Evolutionary conservation across 1,140 invertebrate genomes (phyloP).

Genomic region (Orchestia grillus): DNA sequence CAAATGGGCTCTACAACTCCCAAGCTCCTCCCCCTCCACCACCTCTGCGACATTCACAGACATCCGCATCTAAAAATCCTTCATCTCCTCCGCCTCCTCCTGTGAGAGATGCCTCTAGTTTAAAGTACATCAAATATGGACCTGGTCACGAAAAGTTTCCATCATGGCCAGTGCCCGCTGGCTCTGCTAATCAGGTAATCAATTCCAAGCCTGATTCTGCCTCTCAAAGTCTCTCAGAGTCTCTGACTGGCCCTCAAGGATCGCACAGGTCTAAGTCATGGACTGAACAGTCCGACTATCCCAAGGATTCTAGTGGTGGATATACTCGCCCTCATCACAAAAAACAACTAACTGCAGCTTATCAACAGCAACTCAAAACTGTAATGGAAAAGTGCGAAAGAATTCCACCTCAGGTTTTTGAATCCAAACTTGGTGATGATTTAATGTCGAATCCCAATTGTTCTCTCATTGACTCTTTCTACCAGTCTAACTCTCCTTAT

Average conservation of each 20-base stretch:
- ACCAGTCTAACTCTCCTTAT: conserved; percentile 58
- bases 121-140: conserved; percentile 78
- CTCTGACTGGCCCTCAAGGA: conserved; percentile 63
- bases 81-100: conserved; percentile 69
- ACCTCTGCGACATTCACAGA: conserved; percentile 59
- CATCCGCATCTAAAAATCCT: conserved; percentile 35
- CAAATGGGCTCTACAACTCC: conserved; percentile 60
- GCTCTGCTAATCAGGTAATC: conserved; percentile 72
- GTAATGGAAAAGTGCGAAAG: conserved; percentile 83
- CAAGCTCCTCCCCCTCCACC: conserved; percentile 65
- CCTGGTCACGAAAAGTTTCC: conserved; percentile 86
- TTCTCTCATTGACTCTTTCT: conserved; percentile 66
- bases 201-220: conserved; percentile 59
- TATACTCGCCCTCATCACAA: conserved; percentile 81
- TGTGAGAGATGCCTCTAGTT: conserved; percentile 78
- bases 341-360: conserved; percentile 76
- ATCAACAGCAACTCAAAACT: conserved; percentile 80
- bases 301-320: conserved; percentile 78
- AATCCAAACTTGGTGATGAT: conserved; percentile 68
- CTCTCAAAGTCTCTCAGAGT: conserved; percentile 58
- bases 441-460: conserved; percentile 72
- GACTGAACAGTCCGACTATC: conserved; percentile 82
- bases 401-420: conserved; percentile 76
- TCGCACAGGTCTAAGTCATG: conserved; percentile 78
- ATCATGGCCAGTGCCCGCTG: conserved; percentile 79